Conservation (phyloP, 2,113 vertebrate species). For the Cephalopterus ornatus region DNA sequence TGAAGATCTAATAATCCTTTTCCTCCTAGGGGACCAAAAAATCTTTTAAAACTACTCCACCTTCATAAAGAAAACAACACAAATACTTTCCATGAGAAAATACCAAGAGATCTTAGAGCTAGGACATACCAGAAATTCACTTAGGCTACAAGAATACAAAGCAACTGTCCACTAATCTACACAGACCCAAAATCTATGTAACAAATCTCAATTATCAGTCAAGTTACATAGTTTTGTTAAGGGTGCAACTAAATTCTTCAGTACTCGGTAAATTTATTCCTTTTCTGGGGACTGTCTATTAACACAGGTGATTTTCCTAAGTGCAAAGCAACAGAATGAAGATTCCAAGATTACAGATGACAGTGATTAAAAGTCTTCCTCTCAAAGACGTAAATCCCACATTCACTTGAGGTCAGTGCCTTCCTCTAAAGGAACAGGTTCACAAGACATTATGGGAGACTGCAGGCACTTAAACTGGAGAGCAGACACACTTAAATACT, state of each 20-base stretch:
- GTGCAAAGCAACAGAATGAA: not conserved
- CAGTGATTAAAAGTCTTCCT: not conserved
- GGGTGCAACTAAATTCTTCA: not conserved
- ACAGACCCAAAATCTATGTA: not conserved
- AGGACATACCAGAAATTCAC: not conserved
- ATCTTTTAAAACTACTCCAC: not conserved
- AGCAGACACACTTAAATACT: not conserved
- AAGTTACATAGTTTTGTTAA: not conserved
- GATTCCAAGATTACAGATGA: not conserved
- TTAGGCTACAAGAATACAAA: not conserved
- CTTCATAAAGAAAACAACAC: not conserved
- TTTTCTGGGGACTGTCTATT: not conserved
- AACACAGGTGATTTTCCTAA: not conserved
- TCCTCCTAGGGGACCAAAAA: slow-evolving; percentile 77
- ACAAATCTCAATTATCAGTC: not conserved
- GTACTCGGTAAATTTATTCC: not conserved
- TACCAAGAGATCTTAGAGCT: not conserved
- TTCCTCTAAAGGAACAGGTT: not conserved
- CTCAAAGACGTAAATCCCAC: not conserved
- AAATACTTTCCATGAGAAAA: not conserved
- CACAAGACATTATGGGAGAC: not conserved
- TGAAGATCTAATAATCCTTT: slow-evolving; percentile 90
- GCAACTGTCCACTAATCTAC: not conserved
- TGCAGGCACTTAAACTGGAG: not conserved
- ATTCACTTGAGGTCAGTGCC: not conserved